Evolutionary conservation across 2,113 vertebrate genomes (phyloP).

Genomic region (Scophthalmus maximus): DNA sequence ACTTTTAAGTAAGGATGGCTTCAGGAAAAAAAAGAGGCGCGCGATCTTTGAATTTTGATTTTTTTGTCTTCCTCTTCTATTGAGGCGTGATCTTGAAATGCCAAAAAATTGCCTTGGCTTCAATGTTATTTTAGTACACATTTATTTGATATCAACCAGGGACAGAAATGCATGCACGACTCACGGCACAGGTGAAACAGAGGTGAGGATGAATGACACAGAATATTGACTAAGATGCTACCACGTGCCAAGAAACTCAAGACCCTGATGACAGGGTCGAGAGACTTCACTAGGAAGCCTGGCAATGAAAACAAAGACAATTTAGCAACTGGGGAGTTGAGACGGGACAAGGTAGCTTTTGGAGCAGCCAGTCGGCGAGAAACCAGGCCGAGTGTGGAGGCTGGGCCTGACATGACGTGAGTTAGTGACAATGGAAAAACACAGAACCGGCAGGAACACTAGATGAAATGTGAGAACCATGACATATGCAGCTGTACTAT

Average conservation of each 20-base stretch:
- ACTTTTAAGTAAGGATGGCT: slow-evolving; percentile 63
- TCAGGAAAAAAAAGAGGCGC: neutral
- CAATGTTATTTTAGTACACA: slow-evolving; percentile 25
- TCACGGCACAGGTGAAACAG: slow-evolving; percentile 28
- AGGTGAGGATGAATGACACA: slow-evolving; percentile 57
- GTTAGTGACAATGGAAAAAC: neutral
- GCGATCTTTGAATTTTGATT: slow-evolving; percentile 41
- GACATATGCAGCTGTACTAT: slow-evolving; percentile 57
- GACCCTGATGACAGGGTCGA: no score
- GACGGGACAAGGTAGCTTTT: neutral
- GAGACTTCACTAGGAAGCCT: no score
- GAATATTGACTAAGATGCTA: slow-evolving; percentile 69
- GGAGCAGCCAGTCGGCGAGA: neutral
- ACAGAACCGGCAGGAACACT: neutral
- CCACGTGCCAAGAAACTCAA: no score
- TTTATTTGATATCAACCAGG: slow-evolving; percentile 40
- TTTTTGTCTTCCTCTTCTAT: slow-evolving; percentile 18
- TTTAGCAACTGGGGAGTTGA: no score
- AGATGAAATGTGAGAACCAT: slow-evolving; percentile 3
- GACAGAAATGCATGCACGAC: slow-evolving; percentile 28
- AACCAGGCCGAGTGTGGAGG: neutral
- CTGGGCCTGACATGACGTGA: neutral
- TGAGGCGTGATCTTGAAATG: slow-evolving; percentile 39
- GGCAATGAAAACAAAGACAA: no score
- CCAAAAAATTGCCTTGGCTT: slow-evolving; percentile 9